These are phyloP conservation scores for Melanaphis sacchari DNA, from an alignment of 1,140 invertebrate genomes.

Conservation along the genomic window DNA sequence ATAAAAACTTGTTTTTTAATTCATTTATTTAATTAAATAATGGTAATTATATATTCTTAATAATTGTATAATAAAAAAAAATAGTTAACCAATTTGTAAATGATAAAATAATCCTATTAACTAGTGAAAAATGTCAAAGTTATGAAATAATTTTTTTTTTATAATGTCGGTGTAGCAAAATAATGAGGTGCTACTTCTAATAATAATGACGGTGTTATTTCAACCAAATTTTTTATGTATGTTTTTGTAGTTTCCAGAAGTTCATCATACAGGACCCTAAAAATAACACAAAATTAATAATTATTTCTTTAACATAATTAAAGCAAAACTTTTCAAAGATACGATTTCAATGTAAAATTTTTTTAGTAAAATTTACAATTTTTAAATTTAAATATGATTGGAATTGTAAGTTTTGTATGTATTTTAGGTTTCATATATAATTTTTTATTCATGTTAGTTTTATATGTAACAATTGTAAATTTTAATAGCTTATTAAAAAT, in stretches of 20 bases:
- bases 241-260: constrained; percentile 39
- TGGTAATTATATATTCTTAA: not conserved
- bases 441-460: no score
- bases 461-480: no score
- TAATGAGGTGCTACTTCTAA: constrained; percentile 47
- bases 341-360: not conserved
- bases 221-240: constrained; percentile 30
- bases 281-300: not conserved
- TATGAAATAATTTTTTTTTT: not conserved
- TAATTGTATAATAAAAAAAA: not conserved
- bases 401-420: not conserved
- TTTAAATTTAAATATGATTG: not conserved
- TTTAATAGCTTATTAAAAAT: no score
- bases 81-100: not conserved
- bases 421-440: no score
- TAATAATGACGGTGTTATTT: constrained; percentile 41
- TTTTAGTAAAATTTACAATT: no score
- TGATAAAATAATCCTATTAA: not conserved
- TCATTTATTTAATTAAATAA: no score
- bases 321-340: not conserved
- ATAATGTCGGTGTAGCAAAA: constrained; percentile 40
- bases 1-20: no score
- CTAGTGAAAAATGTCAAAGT: not conserved
- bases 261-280: constrained; percentile 53
- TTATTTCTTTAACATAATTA: not conserved